Evolutionary conservation across 2,113 vertebrate genomes (phyloP), one percentile per base, ranked within the genome.

Genomic region (Lipophrys pholis): DNA sequence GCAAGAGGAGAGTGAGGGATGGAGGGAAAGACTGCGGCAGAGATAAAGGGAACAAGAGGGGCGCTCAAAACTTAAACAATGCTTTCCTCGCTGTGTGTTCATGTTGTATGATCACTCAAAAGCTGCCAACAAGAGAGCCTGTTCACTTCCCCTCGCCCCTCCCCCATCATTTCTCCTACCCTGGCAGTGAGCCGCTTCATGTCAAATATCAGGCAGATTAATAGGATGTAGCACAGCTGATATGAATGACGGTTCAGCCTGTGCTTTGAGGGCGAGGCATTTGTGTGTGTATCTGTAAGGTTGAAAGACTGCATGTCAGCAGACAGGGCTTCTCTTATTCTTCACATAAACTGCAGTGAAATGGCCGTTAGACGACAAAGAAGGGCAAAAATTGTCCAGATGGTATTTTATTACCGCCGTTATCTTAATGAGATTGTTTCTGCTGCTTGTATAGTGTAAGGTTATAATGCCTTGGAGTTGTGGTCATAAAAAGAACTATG

Each of bases 121-220:
- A 59, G 60, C 86, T 64, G 83, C 80, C 70, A 77, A 84, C 82
- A 84, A 57, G 54, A 71, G 77, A 82, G 70, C 42, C 55, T 46
- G 36, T 76, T 82, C 17, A 3, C n/a, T 53, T 40, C n/a, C 52
- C 59, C 61, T 5, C 35, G 3, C 60, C 73, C 82, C 76, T 73
- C 76, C 80, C 76, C 46, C 68, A 48, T 62, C 58, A 61, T 69
- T 38, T 36, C 36, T 45, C 58, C 64, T 54, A 54, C 67, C 40
- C 61, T n/a, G 42, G 30, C 41, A 54, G 61, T 60, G 61, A 65
- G 65, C 52, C 10, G 84, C 67, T 80, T 75, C 69, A 58, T 77
- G 79, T 80, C 69, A 85, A 56, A 85, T 73, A 69, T 66, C 40
- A 46, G 80, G 73, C 61, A 82, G 73, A 87, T 86, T 86, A 87